phyloP scores from a whole-genome alignment of 2,797 vertebrate genomes.

The Micromesistius poutassou region DNA sequence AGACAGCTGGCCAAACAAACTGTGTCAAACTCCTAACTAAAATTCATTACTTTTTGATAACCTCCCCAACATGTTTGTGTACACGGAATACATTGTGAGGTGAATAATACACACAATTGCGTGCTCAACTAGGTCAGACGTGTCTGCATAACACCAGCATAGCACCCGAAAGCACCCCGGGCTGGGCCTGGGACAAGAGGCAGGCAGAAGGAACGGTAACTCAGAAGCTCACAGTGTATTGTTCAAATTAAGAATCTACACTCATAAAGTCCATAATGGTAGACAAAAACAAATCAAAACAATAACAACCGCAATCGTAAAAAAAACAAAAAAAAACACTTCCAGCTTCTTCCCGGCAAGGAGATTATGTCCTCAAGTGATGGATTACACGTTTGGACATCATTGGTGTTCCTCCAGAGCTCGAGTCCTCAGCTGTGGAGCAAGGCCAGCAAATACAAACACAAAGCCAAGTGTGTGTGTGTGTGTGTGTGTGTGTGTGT shows the following conservation, averaged over 20 bases:
- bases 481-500: conserved; percentile 45
- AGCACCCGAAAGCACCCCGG: not conserved
- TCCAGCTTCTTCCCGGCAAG: conserved; percentile 29
- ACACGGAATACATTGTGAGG: not conserved
- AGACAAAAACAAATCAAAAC: conserved; percentile 14
- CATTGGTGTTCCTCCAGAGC: conserved; percentile 45
- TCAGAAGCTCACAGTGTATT: not conserved
- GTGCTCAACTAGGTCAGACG: not conserved
- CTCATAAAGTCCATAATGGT: conserved; percentile 24
- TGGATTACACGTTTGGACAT: conserved; percentile 57
- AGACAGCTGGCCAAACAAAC: not conserved
- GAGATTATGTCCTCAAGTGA: conserved; percentile 46
- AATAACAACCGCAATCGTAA: conserved; percentile 20
- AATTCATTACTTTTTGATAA: too few species aligned
- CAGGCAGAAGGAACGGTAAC: too few species aligned
- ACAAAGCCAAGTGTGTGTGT: conserved; percentile 29
- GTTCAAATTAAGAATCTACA: not conserved
- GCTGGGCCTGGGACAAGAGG: too few species aligned
- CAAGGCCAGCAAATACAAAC: not conserved
- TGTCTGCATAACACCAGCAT: not conserved
- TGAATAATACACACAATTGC: not conserved
- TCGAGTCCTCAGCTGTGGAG: conserved; percentile 29
- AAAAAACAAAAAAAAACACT: too few species aligned
- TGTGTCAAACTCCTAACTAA: not conserved
- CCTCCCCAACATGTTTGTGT: too few species aligned